Conservation (phyloP, 2,888 invertebrate genomes). For the Athalia rosae region DNA sequence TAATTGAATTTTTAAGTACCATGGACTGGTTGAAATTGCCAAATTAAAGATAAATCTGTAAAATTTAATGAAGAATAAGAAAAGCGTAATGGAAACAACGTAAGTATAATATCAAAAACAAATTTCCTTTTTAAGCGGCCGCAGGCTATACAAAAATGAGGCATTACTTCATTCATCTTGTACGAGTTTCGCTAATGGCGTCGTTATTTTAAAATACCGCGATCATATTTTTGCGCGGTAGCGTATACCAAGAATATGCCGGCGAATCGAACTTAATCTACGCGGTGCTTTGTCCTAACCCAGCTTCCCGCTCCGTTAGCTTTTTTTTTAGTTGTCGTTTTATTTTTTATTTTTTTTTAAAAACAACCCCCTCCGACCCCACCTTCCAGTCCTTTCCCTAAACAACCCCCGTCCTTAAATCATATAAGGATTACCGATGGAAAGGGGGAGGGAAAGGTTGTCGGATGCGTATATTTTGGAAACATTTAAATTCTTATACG, state of each 20-base stretch:
- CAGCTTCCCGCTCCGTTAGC: conserved; percentile 46
- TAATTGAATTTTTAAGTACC: conserved; percentile 38
- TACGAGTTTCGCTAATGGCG: conserved; percentile 69
- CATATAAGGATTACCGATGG: conserved; percentile 68
- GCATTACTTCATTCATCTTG: conserved; percentile 67
- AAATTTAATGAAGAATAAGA: conserved; percentile 42
- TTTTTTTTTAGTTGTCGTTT: conserved; percentile 3
- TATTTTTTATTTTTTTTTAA: conserved; percentile 26
- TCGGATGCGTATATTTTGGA: conserved; percentile 65
- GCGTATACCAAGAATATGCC: conserved; percentile 62
- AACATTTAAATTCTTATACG: conserved; percentile 74
- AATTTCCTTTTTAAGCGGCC: conserved; percentile 61
- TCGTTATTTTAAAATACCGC: conserved; percentile 72
- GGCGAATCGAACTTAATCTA: conserved; percentile 69
- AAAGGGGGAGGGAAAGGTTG: conserved; percentile 44
- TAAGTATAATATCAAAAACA: conserved; percentile 63
- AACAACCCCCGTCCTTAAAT: conserved; percentile 67
- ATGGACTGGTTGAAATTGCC: conserved; percentile 38
- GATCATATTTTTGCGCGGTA: conserved; percentile 66
- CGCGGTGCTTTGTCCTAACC: conserved; percentile 58
- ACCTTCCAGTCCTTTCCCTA: conserved; percentile 42
- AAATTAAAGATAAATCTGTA: conserved; percentile 39
- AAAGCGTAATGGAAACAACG: conserved; percentile 41
- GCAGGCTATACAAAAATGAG: conserved; percentile 58
- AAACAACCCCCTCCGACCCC: conserved; percentile 4